These are phyloP conservation scores for Harpalus rufipes DNA, from an alignment of 2,888 invertebrate genomes.

Conservation along the genomic window DNA sequence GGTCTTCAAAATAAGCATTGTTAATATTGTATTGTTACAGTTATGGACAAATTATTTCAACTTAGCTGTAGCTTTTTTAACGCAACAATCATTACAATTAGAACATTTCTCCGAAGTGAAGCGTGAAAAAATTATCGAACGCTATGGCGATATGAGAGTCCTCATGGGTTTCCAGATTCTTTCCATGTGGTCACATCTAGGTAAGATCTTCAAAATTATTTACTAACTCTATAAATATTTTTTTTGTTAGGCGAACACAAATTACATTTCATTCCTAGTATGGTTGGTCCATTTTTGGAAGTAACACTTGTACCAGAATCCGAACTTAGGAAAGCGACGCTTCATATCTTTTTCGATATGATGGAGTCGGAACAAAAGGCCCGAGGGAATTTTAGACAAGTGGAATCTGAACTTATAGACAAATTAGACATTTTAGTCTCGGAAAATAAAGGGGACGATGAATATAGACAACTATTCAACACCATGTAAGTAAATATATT, in stretches of 20 bases:
- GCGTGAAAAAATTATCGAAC: slow-evolving; percentile 86
- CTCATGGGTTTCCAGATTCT: slow-evolving; percentile 95
- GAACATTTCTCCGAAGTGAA: slow-evolving; percentile 91
- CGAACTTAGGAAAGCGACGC: slow-evolving; percentile 91
- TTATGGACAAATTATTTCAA: slow-evolving; percentile 87
- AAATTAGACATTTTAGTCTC: slow-evolving; percentile 95
- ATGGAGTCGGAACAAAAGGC: slow-evolving; percentile 94
- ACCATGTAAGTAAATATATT: slow-evolving; percentile 88
- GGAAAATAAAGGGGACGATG: slow-evolving; percentile 96
- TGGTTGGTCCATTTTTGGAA: slow-evolving; percentile 96
- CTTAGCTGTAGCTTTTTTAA: slow-evolving; percentile 88
- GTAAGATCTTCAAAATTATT: slow-evolving; percentile 74
- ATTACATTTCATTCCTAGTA: slow-evolving; percentile 92
- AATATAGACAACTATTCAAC: slow-evolving; percentile 94
- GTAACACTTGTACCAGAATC: slow-evolving; percentile 94
- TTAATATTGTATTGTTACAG: slow-evolving; percentile 72
- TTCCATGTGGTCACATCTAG: slow-evolving; percentile 94
- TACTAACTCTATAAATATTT: too few relatives aligned
- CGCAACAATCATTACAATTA: slow-evolving; percentile 88
- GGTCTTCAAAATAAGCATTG: too few relatives aligned
- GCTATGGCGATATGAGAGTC: slow-evolving; percentile 94
- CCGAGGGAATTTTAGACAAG: slow-evolving; percentile 92
- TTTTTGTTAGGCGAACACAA: slow-evolving; percentile 85
- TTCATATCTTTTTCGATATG: slow-evolving; percentile 96
- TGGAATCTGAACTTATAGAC: slow-evolving; percentile 96